Percentiles rank a stretch among this genome's conserved stretches.
These are phyloP conservation scores for Ophion costatus DNA, from an alignment of 2,888 invertebrate genomes.

Conservation along the genomic window DNA sequence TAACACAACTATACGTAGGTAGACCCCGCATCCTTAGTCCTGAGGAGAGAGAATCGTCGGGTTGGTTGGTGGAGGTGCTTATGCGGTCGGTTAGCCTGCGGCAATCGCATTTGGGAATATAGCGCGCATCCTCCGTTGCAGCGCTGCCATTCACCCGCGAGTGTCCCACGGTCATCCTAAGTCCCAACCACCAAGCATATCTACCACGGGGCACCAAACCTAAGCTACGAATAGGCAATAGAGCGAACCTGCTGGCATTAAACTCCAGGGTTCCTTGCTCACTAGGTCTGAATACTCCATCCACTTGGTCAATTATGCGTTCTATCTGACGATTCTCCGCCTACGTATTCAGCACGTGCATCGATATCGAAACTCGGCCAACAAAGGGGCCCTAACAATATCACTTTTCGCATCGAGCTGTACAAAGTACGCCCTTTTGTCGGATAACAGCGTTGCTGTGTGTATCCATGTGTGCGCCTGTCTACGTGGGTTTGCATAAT, in stretches of 20 bases:
- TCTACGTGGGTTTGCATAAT: slow-evolving; percentile 3
- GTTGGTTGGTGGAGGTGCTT: slow-evolving; percentile 64
- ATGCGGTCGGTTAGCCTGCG: slow-evolving; percentile 67
- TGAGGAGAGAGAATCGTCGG: slow-evolving; percentile 35
- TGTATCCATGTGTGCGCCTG: slow-evolving; percentile 1
- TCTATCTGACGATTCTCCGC: slow-evolving; percentile 9
- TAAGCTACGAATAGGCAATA: slow-evolving; percentile 68
- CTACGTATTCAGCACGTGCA: slow-evolving; percentile 2
- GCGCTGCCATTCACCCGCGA: slow-evolving; percentile 30
- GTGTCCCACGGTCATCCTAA: slow-evolving; percentile 50
- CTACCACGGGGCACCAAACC: slow-evolving; percentile 55
- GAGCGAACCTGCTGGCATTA: slow-evolving; percentile 63
- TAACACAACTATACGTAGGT: slow-evolving; percentile 26
- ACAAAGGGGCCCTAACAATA: slow-evolving; percentile 1
- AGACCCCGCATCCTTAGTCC: slow-evolving; percentile 37
- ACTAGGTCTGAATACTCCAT: slow-evolving; percentile 21
- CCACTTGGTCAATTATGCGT: slow-evolving; percentile 20
- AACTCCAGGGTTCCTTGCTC: slow-evolving; percentile 58
- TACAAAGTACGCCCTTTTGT: slow-evolving; percentile 10
- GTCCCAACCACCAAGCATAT: slow-evolving; percentile 62
- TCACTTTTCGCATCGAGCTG: neutral
- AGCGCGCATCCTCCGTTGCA: slow-evolving; percentile 48
- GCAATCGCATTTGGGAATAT: slow-evolving; percentile 69
- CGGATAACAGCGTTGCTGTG: neutral
- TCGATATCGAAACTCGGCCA: neutral